Conservation (phyloP, 2,113 vertebrate genomes). For the Setophaga coronata region DNA sequence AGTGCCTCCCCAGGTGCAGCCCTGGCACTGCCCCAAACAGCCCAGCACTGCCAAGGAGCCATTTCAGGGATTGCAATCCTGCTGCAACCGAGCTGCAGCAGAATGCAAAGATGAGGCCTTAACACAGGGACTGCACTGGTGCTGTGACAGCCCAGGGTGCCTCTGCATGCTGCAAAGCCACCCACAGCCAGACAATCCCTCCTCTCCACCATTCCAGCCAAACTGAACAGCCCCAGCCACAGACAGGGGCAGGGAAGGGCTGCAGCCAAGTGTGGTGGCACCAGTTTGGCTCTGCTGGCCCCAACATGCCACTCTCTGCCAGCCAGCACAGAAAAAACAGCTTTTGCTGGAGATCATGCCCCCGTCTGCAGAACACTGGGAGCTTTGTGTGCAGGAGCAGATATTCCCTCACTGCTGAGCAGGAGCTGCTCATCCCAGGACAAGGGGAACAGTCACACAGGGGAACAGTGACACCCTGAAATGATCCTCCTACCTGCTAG, state of each 20-base stretch:
- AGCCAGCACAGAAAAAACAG: not conserved
- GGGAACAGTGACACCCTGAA: not conserved
- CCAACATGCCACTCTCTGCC: not conserved
- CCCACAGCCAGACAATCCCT: accelerated
- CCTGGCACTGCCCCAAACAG: not conserved
- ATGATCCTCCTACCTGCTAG: not conserved
- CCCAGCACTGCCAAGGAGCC: not conserved
- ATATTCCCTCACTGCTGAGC: not conserved
- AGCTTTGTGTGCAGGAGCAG: slow-evolving; percentile 4
- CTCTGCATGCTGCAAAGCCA: not conserved
- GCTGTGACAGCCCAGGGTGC: not conserved
- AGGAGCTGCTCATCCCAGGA: not conserved
- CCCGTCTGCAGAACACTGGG: not conserved
- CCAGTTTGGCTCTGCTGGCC: not conserved
- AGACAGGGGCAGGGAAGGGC: not conserved
- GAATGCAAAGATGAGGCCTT: not conserved
- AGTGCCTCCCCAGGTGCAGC: not conserved
- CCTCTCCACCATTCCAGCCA: not conserved
- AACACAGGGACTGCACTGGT: accelerated
- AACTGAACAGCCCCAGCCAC: not conserved
- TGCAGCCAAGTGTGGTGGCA: not conserved
- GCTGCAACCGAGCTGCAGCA: not conserved
- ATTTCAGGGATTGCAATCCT: not conserved
- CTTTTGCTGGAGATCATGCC: not conserved
- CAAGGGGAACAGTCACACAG: not conserved